These are phyloP conservation scores for Harpegnathos saltator DNA, from an alignment of 1,140 invertebrate genomes.

Conservation along the genomic window DNA sequence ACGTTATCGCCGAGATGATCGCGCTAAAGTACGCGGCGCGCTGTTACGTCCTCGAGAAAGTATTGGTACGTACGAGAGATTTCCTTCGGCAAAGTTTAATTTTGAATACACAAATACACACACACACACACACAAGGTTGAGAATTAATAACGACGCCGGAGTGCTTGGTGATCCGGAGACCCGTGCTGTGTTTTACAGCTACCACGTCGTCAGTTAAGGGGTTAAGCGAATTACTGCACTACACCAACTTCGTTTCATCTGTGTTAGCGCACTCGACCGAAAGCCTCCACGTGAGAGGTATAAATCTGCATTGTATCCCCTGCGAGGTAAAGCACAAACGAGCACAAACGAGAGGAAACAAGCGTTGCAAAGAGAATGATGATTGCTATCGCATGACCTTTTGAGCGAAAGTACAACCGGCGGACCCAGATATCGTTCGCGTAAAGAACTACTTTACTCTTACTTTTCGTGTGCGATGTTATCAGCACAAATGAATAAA, in stretches of 20 bases:
- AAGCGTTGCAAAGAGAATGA: conserved; percentile 35
- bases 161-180: conserved; percentile 53
- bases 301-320: conserved; percentile 60
- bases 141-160: conserved; percentile 59
- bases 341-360: conserved; percentile 51
- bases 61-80: conserved; percentile 20
- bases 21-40: not conserved
- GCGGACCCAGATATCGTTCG: not conserved
- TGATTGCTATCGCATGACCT: conserved; percentile 14
- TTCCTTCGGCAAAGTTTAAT: conserved; percentile 41
- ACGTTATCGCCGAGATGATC: not conserved
- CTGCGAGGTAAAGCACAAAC: conserved; percentile 38
- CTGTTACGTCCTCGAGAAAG: not conserved
- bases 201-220: conserved; percentile 59
- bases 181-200: conserved; percentile 57
- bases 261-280: conserved; percentile 55
- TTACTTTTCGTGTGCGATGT: not conserved
- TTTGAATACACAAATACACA: too few relatives aligned
- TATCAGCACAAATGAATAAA: too few relatives aligned
- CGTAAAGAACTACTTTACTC: not conserved
- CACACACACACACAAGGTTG: conserved; percentile 45
- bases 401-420: conserved; percentile 34
- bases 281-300: conserved; percentile 50
- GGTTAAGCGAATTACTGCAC: conserved; percentile 56
- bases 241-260: conserved; percentile 55